phyloP scores from a whole-genome alignment of 2,888 invertebrate genomes.

The Creontiades dilutus region DNA sequence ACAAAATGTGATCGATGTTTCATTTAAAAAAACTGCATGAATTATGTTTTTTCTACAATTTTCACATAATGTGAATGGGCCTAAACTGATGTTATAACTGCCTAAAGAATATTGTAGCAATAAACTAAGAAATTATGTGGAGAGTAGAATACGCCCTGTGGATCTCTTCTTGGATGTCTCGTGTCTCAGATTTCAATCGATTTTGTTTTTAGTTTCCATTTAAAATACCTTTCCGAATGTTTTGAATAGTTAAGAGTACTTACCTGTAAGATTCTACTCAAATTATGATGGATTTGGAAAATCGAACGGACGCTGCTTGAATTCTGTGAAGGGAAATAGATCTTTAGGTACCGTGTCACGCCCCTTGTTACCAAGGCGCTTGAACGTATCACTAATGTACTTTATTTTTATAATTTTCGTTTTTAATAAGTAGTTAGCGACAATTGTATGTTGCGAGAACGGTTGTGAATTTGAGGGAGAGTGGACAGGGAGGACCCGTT shows the following conservation, averaged over 20 bases:
- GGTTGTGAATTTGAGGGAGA: conserved; percentile 67
- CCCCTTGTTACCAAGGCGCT: background rate
- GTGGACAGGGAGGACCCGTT: conserved; percentile 60
- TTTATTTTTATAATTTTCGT: background rate
- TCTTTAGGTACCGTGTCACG: background rate
- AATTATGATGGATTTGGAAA: background rate
- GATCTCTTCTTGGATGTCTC: conserved; percentile 2
- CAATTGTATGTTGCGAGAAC: conserved; percentile 16
- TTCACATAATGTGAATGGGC: background rate
- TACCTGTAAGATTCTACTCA: background rate
- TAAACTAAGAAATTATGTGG: background rate
- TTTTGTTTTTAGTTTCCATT: background rate
- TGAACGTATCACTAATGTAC: background rate
- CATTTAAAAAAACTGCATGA: too few species aligned
- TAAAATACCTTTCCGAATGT: background rate
- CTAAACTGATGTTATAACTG: background rate
- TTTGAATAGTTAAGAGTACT: background rate
- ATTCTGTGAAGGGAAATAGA: conserved; percentile 39
- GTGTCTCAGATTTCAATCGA: background rate
- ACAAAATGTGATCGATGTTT: too few species aligned
- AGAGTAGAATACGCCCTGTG: background rate
- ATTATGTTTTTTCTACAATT: too few species aligned
- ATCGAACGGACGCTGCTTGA: conserved; percentile 19
- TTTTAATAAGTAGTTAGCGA: conserved; percentile 6
- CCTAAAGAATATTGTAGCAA: conserved; percentile 14